These are phyloP conservation scores for Ochotona curzoniae DNA, from an alignment of 2,113 vertebrate species.

Conservation along the genomic window DNA sequence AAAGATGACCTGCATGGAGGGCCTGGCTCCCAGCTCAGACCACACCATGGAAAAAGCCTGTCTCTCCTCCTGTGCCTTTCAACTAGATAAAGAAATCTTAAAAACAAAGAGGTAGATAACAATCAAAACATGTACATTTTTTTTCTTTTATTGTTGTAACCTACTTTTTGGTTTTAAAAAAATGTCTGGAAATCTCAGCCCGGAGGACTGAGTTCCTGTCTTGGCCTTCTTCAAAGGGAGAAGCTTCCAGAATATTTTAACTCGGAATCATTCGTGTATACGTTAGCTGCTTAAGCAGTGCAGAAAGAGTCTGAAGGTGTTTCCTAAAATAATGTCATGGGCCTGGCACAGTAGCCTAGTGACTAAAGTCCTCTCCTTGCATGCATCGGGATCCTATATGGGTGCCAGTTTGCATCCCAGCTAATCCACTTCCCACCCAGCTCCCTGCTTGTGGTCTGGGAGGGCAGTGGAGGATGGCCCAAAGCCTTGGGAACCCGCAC, in stretches of 20 bases:
- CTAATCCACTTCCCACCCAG: too few relatives aligned
- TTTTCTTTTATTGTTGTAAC: not conserved
- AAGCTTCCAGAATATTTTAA: conserved; percentile 1
- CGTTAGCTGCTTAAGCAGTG: not conserved
- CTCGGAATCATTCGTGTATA: not conserved
- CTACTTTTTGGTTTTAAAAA: not conserved
- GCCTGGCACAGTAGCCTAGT: not conserved
- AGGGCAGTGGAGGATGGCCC: too few relatives aligned
- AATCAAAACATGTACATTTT: not conserved
- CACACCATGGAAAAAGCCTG: too few relatives aligned
- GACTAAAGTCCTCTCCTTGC: too few relatives aligned
- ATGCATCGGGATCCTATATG: too few relatives aligned
- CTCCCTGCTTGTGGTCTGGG: too few relatives aligned
- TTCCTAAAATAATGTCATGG: not conserved
- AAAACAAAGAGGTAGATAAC: conserved; percentile 8
- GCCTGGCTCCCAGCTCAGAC: too few relatives aligned
- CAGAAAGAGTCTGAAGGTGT: not conserved
- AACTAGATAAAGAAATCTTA: too few relatives aligned
- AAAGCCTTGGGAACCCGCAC: too few relatives aligned
- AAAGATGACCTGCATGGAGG: too few relatives aligned
- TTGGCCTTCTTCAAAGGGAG: not conserved
- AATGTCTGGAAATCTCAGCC: not conserved
- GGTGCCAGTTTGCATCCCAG: too few relatives aligned
- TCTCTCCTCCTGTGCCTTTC: too few relatives aligned
- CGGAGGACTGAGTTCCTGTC: not conserved